phyloP scores from a whole-genome alignment of 2,797 vertebrate species.

The Danio jaintianensis region DNA sequence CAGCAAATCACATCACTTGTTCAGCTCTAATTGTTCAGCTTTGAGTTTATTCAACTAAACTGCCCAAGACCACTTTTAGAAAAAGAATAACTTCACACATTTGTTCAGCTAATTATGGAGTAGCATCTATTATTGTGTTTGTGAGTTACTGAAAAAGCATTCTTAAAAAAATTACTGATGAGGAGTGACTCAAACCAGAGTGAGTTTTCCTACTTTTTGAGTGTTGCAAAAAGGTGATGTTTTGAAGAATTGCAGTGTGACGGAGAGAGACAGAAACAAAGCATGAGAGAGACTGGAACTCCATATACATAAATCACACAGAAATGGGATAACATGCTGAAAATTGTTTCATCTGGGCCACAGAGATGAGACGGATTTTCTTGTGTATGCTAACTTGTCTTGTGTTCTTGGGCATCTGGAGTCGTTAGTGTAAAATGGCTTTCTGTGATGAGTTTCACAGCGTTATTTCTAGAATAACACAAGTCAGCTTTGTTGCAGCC shows the following conservation, averaged over 20 bases:
- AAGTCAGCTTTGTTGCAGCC: conserved; percentile 16
- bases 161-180: conserved; percentile 32
- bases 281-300: not conserved
- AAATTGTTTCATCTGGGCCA: conserved; percentile 14
- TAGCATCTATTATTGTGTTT: not conserved
- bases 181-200: conserved; percentile 48
- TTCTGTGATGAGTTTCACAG: not conserved
- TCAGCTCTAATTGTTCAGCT: not conserved
- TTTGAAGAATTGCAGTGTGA: not conserved
- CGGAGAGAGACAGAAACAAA: not conserved
- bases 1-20: not conserved
- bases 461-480: not conserved
- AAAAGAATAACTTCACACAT: conserved; percentile 23
- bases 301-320: conserved; percentile 32
- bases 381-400: not conserved
- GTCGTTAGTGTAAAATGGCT: conserved; percentile 8
- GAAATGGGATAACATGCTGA: conserved; percentile 34
- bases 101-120: conserved; percentile 9
- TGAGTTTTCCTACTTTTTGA: conserved; percentile 1
- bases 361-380: conserved; percentile 19
- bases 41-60: not conserved
- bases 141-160: not conserved
- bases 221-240: conserved; percentile 1
- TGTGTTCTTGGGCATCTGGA: not conserved
- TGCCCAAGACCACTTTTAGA: not conserved